These are phyloP conservation scores for Brachionus rotundiformis DNA, from an alignment of 1,140 invertebrate genomes.

Conservation along the genomic window DNA sequence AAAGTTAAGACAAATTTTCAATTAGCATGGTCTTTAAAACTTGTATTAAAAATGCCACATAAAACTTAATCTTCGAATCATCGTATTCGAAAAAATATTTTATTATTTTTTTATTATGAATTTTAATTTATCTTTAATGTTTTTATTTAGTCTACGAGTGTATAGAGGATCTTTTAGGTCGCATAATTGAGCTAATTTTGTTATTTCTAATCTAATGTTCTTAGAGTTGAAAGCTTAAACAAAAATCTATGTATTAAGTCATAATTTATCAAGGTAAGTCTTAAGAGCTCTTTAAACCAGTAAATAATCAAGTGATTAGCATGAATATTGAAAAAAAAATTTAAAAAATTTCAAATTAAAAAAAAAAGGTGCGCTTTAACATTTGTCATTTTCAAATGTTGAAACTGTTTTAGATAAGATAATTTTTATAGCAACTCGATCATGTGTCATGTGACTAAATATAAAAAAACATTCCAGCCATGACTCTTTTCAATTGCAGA, in stretches of 20 bases:
- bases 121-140: neutral
- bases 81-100: neutral
- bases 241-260: too few relatives aligned
- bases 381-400: constrained; percentile 3
- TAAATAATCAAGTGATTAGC: too few relatives aligned
- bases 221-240: too few relatives aligned
- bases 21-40: neutral
- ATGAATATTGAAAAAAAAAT: too few relatives aligned
- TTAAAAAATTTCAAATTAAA: neutral
- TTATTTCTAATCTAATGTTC: too few relatives aligned
- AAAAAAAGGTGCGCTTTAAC: neutral
- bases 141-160: neutral
- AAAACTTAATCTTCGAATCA: neutral
- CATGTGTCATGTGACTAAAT: neutral
- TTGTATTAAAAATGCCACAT: constrained; percentile 19
- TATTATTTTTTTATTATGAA: neutral
- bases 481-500: neutral
- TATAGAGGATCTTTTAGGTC: neutral
- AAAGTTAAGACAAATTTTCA: neutral
- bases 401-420: neutral
- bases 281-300: too few relatives aligned
- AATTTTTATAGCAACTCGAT: neutral
- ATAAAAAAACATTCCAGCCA: neutral
- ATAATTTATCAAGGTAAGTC: too few relatives aligned
- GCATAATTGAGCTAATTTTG: too few relatives aligned